Percentiles rank a stretch among this genome's conserved stretches.
Conservation (phyloP, 2,888 invertebrate genomes). For the Yponomeuta malinellus region DNA sequence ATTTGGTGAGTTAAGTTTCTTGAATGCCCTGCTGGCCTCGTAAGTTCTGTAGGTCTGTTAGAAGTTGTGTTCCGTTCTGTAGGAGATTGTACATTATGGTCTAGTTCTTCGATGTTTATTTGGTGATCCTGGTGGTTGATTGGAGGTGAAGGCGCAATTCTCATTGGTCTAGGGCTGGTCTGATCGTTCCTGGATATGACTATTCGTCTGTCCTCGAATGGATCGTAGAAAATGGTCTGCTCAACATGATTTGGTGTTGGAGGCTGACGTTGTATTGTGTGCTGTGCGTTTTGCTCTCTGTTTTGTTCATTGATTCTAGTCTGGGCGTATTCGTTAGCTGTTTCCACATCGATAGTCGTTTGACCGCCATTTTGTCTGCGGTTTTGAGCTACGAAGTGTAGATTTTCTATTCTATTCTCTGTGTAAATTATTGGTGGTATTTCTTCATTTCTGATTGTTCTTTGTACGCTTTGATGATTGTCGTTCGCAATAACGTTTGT, state of each 20-base stretch:
- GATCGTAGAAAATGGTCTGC: slow-evolving; percentile 48
- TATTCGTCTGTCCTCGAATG: slow-evolving; percentile 53
- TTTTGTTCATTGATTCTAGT: neutral
- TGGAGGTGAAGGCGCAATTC: neutral
- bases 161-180: neutral
- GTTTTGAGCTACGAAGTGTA: too few relatives aligned
- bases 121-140: neutral
- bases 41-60: neutral
- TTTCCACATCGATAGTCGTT: too few relatives aligned
- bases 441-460: slow-evolving; percentile 3
- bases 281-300: neutral
- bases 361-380: too few relatives aligned
- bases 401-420: neutral
- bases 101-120: neutral
- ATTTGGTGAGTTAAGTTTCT: too few relatives aligned
- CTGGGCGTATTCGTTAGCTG: too few relatives aligned
- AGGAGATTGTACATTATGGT: neutral
- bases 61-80: neutral
- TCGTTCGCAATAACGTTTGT: neutral
- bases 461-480: neutral
- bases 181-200: slow-evolving; percentile 21
- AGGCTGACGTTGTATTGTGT: neutral
- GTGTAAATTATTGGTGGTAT: slow-evolving; percentile 5
- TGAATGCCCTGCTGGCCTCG: neutral
- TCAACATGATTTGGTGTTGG: neutral